A percentile compares a stretch with the other conserved stretches of the same genome.
These are phyloP conservation scores for Rattus norvegicus DNA, from an alignment of 2,113 vertebrate genomes.

Conservation along the genomic window GRCr8 NC_086029.1:82070001-82070500, in stretches of 20 bases:
- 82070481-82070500: conserved; percentile 57
- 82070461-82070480: conserved; percentile 46
- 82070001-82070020: conserved; percentile 73
- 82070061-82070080: conserved; percentile 68
- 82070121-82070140: conserved; percentile 71
- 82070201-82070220: conserved; percentile 45
- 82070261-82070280: conserved; percentile 82
- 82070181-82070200: conserved; percentile 58
- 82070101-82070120: conserved; percentile 67
- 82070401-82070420: conserved; percentile 31
- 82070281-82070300: conserved; percentile 72
- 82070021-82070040: conserved; percentile 73
- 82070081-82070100: conserved; percentile 74
- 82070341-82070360: conserved; percentile 71
- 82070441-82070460: background rate
- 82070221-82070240: conserved; percentile 69
- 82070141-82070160: conserved; percentile 52
- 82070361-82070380: conserved; percentile 24
- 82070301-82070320: conserved; percentile 64
- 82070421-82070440: background rate
- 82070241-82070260: conserved; percentile 59
- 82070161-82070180: conserved; percentile 59
- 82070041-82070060: conserved; percentile 72
- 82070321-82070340: conserved; percentile 63
- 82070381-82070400: conserved; percentile 68